Base-by-base conservation (phyloP, 2,888 invertebrate species). In the Omphaloscelis lunosa region DNA sequence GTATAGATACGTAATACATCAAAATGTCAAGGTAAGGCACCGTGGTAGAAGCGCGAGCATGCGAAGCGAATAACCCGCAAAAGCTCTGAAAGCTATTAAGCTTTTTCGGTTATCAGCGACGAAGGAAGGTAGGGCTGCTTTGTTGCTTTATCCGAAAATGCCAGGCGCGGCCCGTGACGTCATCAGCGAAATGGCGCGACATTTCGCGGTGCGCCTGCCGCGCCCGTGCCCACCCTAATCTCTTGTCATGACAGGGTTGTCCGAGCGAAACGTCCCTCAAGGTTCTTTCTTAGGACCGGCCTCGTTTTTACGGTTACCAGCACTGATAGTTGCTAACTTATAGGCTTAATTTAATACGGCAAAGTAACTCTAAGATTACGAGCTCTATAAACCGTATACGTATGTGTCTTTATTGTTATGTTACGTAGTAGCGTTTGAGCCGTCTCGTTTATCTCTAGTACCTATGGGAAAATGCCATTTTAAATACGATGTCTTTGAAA, bases 121-220 rank as follows among this genome's bases (percentile, higher is more conserved):
- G 91, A 90, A 90, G 92, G 91, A 92, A 95, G 96, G 96, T 95
- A 93, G 96, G 96, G 95, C 96, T 92, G 92, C 92, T 94, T 95
- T 95, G 95, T 95, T 94, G 94, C 95, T 94, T 92, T 92, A 92
- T 92, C 91, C 92, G 90, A 95, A 89, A 96, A 96, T 96, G 96
- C 92, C 96, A 96, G 96, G 96, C 94, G 96, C 91, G 96, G 96
- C 94, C 90, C 75, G 92, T 96, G 95, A 96, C 96, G 96, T 96
- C 95, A 96, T 89, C 88, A 90, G 91, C 91, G 89, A 96, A 96
- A 96, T 95, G 95, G 94, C 95, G 92, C 95, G 96, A 94, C 96
- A 96, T 96, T 96, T 96, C 92, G 93, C 92, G 92, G 93, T 92
- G 91, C 91, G 90, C 88, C 90, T 90, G 93, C 94, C 96, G 91